phyloP scores from a whole-genome alignment of 2,113 vertebrate species.

The Cyanoderma ruficeps region DNA sequence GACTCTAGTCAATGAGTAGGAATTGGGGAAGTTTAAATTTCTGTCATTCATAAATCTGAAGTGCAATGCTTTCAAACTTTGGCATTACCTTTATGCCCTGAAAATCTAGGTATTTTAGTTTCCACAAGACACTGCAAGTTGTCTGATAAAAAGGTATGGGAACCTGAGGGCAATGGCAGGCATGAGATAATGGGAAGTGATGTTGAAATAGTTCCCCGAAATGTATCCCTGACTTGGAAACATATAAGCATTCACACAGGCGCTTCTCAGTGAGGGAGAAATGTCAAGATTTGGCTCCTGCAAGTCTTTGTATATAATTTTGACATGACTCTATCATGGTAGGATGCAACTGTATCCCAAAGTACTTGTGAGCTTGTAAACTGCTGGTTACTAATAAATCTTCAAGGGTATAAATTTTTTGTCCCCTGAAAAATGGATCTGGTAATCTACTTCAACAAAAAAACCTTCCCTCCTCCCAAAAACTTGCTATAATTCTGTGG shows the following conservation, averaged over 20 bases:
- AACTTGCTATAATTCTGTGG: background rate
- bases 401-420: background rate
- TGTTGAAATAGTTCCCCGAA: background rate
- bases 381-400: background rate
- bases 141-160: background rate
- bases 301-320: background rate
- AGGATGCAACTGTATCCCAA: background rate
- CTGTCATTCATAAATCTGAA: background rate
- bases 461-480: accelerated
- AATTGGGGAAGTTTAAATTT: background rate
- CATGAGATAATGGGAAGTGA: background rate
- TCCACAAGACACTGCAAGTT: accelerated
- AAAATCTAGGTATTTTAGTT: background rate
- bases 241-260: background rate
- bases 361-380: background rate
- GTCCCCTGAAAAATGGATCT: background rate
- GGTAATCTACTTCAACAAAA: background rate
- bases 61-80: background rate
- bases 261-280: background rate
- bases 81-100: background rate
- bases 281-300: background rate
- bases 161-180: background rate
- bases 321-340: background rate
- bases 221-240: background rate
- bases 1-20: background rate